A percentile compares a stretch with the other conserved stretches of the same genome.
Conservation (phyloP, 2,888 invertebrate species). For the Adela reaumurella region DNA sequence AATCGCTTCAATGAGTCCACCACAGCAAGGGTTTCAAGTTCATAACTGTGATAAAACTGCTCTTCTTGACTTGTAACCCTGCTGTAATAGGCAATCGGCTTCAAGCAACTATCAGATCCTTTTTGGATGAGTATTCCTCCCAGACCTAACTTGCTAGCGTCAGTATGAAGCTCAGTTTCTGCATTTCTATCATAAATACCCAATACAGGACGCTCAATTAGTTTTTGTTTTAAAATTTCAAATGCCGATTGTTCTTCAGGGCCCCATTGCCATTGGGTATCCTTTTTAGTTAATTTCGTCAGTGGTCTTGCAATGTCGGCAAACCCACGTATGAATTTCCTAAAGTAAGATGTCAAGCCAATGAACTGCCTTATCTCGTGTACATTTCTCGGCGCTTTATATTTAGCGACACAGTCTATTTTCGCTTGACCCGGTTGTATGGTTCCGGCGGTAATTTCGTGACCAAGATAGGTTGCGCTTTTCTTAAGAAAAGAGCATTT, state of each 20-base stretch:
- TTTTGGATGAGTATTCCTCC: constrained; percentile 15
- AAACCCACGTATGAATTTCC: constrained; percentile 17
- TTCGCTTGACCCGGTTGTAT: constrained; percentile 1
- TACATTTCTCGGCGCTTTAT: constrained; percentile 13
- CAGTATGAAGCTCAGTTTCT: constrained; percentile 16
- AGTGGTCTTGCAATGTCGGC: constrained; percentile 15
- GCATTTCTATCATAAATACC: constrained; percentile 14
- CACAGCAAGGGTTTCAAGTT: constrained; percentile 21
- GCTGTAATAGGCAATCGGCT: constrained; percentile 20
- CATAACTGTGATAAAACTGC: constrained; percentile 20
- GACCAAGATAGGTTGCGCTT: constrained; percentile 9
- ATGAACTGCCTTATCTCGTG: constrained; percentile 17
- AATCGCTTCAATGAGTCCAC: constrained; percentile 14
- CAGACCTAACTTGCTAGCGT: constrained; percentile 15
- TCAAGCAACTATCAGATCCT: constrained; percentile 10
- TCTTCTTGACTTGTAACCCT: constrained; percentile 15
- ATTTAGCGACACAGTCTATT: constrained; percentile 10
- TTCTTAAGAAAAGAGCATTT: constrained; percentile 18
- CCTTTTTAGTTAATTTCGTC: constrained; percentile 14
- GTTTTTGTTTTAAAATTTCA: constrained; percentile 1
- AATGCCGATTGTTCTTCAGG: neutral
- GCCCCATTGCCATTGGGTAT: constrained; percentile 9
- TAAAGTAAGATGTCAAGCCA: constrained; percentile 17
- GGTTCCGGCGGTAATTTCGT: neutral
- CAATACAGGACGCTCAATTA: constrained; percentile 9